Conservation (phyloP, 2,888 invertebrate species). For the Xestia c-nigrum region DNA sequence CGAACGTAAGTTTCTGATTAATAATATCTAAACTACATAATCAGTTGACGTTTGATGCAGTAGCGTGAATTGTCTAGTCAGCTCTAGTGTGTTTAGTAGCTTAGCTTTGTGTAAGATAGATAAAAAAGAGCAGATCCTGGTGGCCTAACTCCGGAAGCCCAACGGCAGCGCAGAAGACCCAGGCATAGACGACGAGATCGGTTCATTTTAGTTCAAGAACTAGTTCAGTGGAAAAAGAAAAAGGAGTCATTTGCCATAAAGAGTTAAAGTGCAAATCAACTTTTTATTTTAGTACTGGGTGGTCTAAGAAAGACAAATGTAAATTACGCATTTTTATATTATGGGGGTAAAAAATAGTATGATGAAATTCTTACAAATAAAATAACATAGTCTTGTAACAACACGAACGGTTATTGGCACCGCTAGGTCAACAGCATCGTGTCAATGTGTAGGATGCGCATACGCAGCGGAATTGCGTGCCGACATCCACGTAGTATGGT, state of each 20-base stretch:
- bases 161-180: too few relatives aligned
- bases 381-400: constrained; percentile 6
- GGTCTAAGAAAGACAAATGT: too few relatives aligned
- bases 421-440: constrained; percentile 49
- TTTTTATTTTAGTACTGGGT: too few relatives aligned
- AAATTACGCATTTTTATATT: too few relatives aligned
- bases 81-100: background rate
- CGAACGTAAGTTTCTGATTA: constrained; percentile 19
- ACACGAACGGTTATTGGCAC: constrained; percentile 32
- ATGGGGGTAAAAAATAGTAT: background rate
- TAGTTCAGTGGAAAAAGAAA: background rate
- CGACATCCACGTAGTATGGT: constrained; percentile 48
- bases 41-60: background rate
- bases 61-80: background rate
- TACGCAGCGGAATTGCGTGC: constrained; percentile 42
- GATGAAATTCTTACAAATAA: constrained; percentile 9
- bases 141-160: background rate
- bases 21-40: constrained; percentile 36
- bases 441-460: constrained; percentile 49
- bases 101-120: background rate
- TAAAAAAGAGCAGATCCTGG: background rate
- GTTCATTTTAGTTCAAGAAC: background rate
- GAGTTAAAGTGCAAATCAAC: too few relatives aligned
- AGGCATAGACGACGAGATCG: background rate
- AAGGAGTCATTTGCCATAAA: too few relatives aligned